These are phyloP conservation scores for Burhinus bistriatus DNA, from an alignment of 2,113 vertebrate genomes.

Conservation along the genomic window DNA sequence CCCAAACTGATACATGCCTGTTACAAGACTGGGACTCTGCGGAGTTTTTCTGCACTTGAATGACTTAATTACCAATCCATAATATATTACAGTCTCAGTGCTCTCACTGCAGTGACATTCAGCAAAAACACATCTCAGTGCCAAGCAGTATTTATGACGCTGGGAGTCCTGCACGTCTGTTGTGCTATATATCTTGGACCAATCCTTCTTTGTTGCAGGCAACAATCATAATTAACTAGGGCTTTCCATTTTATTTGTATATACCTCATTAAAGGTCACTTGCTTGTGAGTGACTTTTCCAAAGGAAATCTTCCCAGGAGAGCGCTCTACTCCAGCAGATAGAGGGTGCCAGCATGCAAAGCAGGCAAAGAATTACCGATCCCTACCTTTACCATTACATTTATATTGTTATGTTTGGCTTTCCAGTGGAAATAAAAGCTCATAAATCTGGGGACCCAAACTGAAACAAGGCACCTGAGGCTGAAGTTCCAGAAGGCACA, in stretches of 20 bases:
- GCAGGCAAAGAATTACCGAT: background rate
- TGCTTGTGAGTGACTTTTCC: background rate
- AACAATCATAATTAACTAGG: background rate
- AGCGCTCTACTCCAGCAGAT: background rate
- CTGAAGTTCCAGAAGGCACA: constrained; percentile 93
- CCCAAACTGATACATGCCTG: background rate
- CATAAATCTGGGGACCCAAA: background rate
- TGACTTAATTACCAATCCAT: background rate
- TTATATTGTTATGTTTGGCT: background rate
- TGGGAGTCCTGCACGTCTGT: background rate
- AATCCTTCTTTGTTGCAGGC: background rate
- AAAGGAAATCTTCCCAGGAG: background rate
- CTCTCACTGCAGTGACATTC: background rate
- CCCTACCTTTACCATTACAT: background rate
- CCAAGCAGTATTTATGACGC: background rate
- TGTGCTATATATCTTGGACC: background rate
- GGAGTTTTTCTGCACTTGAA: background rate
- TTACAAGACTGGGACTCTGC: background rate
- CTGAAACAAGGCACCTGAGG: constrained; percentile 45
- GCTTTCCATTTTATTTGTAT: background rate
- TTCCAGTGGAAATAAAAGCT: background rate
- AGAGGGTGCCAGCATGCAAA: background rate
- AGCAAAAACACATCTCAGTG: background rate
- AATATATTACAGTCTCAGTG: background rate
- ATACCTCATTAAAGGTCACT: constrained; percentile 12